phyloP scores from a whole-genome alignment of 2,888 invertebrate species.

The Ophion slaviceki region DNA sequence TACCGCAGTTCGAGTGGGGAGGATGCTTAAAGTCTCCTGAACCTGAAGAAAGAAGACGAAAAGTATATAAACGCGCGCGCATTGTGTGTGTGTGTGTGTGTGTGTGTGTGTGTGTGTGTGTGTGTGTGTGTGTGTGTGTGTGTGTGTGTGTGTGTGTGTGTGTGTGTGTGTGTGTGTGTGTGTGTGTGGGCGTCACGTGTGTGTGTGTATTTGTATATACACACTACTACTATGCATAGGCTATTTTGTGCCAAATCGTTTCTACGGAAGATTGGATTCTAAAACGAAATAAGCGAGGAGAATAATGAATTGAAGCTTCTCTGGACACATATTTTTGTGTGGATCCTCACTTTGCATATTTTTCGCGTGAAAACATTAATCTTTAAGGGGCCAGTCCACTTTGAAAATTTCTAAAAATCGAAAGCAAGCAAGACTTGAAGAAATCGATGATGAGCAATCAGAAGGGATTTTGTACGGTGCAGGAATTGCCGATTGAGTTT shows the following conservation, averaged over 20 bases:
- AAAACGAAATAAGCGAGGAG: background rate
- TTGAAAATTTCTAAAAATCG: too few relatives aligned
- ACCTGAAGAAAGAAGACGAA: constrained; percentile 56
- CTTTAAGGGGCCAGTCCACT: background rate
- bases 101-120: too few relatives aligned
- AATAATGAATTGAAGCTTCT: background rate
- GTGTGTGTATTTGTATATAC: constrained; percentile 6
- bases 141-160: background rate
- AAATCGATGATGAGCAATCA: too few relatives aligned
- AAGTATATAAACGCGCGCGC: constrained; percentile 24
- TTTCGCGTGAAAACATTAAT: background rate
- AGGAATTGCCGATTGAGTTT: too few relatives aligned
- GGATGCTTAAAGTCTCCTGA: constrained; percentile 60
- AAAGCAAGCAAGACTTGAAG: too few relatives aligned
- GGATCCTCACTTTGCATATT: background rate
- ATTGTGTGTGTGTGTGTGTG: background rate
- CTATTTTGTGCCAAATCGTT: constrained; percentile 13
- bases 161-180: background rate
- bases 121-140: background rate
- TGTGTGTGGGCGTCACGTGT: background rate
- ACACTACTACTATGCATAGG: background rate
- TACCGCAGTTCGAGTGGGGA: constrained; percentile 50
- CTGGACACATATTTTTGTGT: background rate
- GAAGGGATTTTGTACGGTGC: too few relatives aligned
- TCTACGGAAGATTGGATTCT: background rate